Evolutionary conservation across 2,888 invertebrate genomes (phyloP), one percentile per base, ranked within the genome.

Genomic region (Apantesis nais): DNA sequence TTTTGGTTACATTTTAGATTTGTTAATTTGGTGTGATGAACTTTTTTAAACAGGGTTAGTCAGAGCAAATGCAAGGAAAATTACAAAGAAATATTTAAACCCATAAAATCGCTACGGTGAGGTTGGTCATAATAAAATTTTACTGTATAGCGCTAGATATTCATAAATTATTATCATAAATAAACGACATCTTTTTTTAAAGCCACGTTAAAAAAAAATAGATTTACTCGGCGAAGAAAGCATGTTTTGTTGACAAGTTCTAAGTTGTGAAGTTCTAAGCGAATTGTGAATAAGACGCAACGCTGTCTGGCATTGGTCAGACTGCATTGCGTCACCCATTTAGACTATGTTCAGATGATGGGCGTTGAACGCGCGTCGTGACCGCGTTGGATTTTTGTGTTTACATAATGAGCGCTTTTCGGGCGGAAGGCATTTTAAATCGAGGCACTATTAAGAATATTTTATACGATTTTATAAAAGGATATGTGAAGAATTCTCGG

Each of bases 261-360:
- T 58, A 58, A 58, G 16, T 55, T 55, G 55, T 25, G 25, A 25
- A n/a, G 22, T 22, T 52, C n/a, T 52, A 52, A 52, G 48, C 48
- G 22, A 52, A 22, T 55, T 37, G 25, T 52, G 25, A 44, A 52
- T 34, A 44, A 58, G 62, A 67, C 62, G 58, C 66, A 58, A 71
- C 66, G 61, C 64, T 69, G 69, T 73, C 74, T 74, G 72, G 71
- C 67, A 68, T 72, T 66, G 63, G 71, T 58, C 48, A 69, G 70
- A 74, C 71, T 52, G 61, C n/a, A 37, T 62, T 64, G 70, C 66
- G 52, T 66, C 66, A 66, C 22, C 16, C n/a, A 31, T 48, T 55
- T 66, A 67, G 70, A 70, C 48, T 52, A 52, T 52, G 48, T 52
- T 11, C 16, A 8, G n/a, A 52, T 52, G n/a, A 52, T 48, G 22